phyloP scores from a whole-genome alignment of 2,797 vertebrate species.

The Pantherophis alleghaniensis region DNA sequence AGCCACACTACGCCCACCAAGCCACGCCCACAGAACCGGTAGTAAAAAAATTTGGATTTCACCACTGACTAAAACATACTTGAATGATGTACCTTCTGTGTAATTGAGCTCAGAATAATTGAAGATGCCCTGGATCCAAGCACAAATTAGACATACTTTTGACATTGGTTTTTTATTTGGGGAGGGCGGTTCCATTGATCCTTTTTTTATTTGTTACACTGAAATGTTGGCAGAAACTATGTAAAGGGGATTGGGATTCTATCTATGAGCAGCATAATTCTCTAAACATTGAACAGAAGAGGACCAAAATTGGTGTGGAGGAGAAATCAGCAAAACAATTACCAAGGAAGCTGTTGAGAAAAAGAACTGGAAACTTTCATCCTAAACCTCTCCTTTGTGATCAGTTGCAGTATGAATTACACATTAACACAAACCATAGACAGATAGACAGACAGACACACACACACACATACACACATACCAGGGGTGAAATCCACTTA shows the following conservation, averaged over 20 bases:
- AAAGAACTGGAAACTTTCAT: not conserved
- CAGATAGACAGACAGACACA: not conserved
- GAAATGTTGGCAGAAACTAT: not conserved
- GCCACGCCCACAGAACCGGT: too few species aligned
- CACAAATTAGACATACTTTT: not conserved
- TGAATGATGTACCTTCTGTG: not conserved
- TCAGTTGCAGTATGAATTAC: not conserved
- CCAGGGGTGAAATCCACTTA: too few species aligned
- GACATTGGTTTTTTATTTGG: not conserved
- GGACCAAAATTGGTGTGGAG: not conserved
- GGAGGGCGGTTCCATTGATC: not conserved
- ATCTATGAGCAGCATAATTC: not conserved
- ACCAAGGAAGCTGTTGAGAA: not conserved
- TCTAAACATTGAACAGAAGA: not conserved
- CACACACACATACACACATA: not conserved
- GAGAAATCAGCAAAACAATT: not conserved
- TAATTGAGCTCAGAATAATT: not conserved
- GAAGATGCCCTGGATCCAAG: not conserved
- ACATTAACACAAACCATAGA: not conserved
- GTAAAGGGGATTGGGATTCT: not conserved
- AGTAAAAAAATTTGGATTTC: too few species aligned
- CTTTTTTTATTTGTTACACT: not conserved
- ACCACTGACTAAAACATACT: not conserved
- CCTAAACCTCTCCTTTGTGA: not conserved
- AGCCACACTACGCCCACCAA: too few species aligned